These are phyloP conservation scores for Zeugodacus cucurbitae DNA, from an alignment of 1,140 invertebrate genomes.

Conservation along the genomic window DNA sequence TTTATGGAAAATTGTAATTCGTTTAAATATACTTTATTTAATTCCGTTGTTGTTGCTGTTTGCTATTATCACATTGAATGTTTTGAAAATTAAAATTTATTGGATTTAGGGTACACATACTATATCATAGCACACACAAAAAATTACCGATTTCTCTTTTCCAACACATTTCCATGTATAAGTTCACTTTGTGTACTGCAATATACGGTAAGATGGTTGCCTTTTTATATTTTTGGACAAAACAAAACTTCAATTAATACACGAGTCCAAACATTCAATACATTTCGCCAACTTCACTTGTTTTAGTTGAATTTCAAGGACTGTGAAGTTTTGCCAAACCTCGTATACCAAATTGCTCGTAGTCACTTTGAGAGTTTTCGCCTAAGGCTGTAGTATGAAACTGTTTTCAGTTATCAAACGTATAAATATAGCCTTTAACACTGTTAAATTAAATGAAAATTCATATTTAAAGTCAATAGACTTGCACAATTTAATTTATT, in stretches of 20 bases:
- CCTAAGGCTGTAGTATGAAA: too few species aligned
- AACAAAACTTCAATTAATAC: background rate
- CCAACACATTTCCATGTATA: background rate
- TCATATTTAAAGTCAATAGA: background rate
- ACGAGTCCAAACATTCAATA: background rate
- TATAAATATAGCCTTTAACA: too few species aligned
- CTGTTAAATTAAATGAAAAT: background rate
- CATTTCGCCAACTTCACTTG: background rate
- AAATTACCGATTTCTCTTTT: background rate
- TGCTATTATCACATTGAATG: too few species aligned
- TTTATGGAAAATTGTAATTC: background rate
- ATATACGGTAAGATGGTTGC: background rate
- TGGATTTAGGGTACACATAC: background rate
- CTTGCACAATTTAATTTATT: background rate
- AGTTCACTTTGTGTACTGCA: background rate
- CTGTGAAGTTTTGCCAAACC: too few species aligned
- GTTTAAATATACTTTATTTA: background rate
- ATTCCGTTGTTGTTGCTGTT: too few species aligned
- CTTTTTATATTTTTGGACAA: background rate
- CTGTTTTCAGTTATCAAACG: too few species aligned
- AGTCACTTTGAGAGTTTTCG: too few species aligned
- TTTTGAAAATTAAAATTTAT: too few species aligned
- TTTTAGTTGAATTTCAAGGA: background rate
- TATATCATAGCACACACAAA: background rate
- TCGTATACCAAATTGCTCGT: too few species aligned